Conservation (phyloP, 2,888 invertebrate species). For the Stenurella melanura region DNA sequence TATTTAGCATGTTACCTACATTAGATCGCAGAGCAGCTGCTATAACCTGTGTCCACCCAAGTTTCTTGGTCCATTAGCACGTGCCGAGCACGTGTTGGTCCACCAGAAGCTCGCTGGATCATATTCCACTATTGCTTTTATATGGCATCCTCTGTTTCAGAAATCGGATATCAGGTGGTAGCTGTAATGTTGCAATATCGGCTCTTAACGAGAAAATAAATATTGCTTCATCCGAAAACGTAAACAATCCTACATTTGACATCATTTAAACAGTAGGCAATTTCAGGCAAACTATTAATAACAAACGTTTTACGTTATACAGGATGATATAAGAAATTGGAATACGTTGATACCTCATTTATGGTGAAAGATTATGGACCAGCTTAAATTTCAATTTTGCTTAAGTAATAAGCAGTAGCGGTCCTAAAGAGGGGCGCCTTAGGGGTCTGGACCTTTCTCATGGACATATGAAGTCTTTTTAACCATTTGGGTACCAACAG, state of each 20-base stretch:
- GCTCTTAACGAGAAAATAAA: background rate
- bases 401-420: no score
- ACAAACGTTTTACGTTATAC: no score
- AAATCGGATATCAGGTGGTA: constrained; percentile 56
- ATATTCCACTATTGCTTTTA: constrained; percentile 48
- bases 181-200: background rate
- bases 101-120: constrained; percentile 51
- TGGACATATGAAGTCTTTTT: no score
- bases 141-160: constrained; percentile 50
- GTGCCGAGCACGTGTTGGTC: constrained; percentile 64
- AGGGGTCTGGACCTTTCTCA: no score
- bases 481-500: no score
- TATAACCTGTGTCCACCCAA: constrained; percentile 68
- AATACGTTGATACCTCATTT: no score
- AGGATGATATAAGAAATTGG: no score
- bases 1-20: constrained; percentile 70
- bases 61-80: constrained; percentile 61
- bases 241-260: background rate
- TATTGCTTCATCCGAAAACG: background rate
- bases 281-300: no score
- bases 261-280: no score
- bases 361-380: no score
- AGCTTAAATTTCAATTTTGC: no score
- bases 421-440: no score
- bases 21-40: constrained; percentile 68